Base-by-base conservation (phyloP, 2,113 vertebrate genomes). In the Cephalopterus ornatus region DNA sequence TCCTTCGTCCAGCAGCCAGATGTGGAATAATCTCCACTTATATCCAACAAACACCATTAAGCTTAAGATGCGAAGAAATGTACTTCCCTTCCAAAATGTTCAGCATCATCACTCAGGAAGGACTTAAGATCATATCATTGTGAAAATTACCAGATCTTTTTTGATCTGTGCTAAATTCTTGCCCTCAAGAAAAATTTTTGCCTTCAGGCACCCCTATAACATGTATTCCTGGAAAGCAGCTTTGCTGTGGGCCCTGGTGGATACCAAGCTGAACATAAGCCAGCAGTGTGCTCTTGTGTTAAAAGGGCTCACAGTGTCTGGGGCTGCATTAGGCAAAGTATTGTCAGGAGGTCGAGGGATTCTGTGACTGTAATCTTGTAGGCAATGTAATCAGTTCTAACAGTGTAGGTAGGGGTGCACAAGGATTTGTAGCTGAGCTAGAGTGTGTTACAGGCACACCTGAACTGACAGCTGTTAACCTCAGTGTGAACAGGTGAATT, bases 311-410 rank as follows among this genome's bases (percentile, higher is more conserved):
- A 49, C 2, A 6, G 4, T 35, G 13, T 39, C 17, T 15, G 62
- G 37, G 30, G 27, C 17, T 75, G 63, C 27, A 35, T n/a, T 22
- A 42, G 27, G 14, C 5, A 67, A 62, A 84, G 4, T 7, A 33
- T 23, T 67, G 39, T 4, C 4, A 61, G 65, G 2, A 65, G 6
- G 21, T 1, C 2, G 3, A 58, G 39, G 14, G 14, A 55, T 3
- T 17, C 41, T 75, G 41, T 46, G 37, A n/a, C 56, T 0, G 0
- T 42, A n/a, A 9, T 56, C 16, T 35, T 42, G 56, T 3, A 24
- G 9, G 17, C 5, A 62, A 44, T 2, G n/a, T 26, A 62, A 71
- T 67, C 71, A 49, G 14, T 77, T 87, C 41, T 33, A 32, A 18
- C 14, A 41, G 14, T 0, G 3, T 1, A 52, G 59, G 18, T 9